Evolutionary conservation across 23 tunicate genomes (phyloP), one percentile per base, ranked within the genome.

Genomic region (Clavelina lepadiformis): DNA sequence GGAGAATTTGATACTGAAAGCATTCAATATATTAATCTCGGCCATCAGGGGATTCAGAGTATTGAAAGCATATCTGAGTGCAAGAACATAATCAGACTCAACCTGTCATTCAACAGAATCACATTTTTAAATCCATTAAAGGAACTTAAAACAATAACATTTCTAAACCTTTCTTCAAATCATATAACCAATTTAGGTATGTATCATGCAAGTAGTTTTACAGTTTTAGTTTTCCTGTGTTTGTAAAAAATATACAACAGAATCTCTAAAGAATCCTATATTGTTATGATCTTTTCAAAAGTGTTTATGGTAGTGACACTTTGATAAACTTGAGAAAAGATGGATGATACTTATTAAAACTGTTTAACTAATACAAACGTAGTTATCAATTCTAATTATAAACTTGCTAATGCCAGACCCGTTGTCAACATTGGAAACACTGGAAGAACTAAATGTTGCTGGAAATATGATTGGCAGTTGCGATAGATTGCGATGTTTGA

Each of bases 1-100:
- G 95, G 83, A 3, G 95, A 86, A 58, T 86, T 86, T 45, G 95
- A 86, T 46, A 44, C 67, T 35, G 84, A 78, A 64, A 86, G 95
- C 67, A 65, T 86, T 62, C 79, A 64, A 8, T 69, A 66, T 63
- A 33, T 86, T 26, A 51, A 69, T 19, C 71, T 71, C 38, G 58
- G 68, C 4, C 51, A 64, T 33, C 26, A 33, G 6, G 50, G 66
- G 31, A 65, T 86, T 1, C 31, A 23, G 3, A 74, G 66, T 46
- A 35, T 86, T 25, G 63, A 54, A 0, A 64, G 61, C 22, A 38
- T 86, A 21, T 21, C 33, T 5, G 59, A 72, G 38, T 86, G 78
- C 70, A 72, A 30, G 44, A 72, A 71, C 54, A 72, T 86, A 30
- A 38, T 51, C 18, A 44, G 83, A 46, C 29, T 86, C 8, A 68